Percentiles rank a stretch among this genome's conserved stretches.
These are phyloP conservation scores for Gallinago media DNA, from an alignment of 2,113 vertebrate genomes.

Conservation along the genomic window DNA sequence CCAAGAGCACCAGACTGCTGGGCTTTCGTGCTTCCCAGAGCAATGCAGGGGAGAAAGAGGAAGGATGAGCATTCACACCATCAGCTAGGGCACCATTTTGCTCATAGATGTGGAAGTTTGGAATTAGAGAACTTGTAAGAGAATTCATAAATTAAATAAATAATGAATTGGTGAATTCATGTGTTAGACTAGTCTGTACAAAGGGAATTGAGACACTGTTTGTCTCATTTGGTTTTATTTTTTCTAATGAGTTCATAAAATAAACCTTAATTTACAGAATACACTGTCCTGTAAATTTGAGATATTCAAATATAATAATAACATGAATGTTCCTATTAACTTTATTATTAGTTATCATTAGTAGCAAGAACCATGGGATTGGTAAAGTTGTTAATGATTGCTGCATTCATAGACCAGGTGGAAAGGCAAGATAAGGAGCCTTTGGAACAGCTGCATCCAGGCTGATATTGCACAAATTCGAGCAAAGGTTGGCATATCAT, in stretches of 20 bases:
- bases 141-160: not conserved
- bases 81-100: not conserved
- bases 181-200: not conserved
- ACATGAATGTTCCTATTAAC: not conserved
- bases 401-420: conserved; percentile 12
- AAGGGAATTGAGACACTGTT: not conserved
- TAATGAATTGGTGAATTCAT: not conserved
- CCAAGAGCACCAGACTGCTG: not conserved
- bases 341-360: conserved; percentile 14
- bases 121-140: not conserved
- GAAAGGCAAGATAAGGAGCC: conserved; percentile 34
- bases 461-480: not conserved
- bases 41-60: not conserved
- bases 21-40: not conserved
- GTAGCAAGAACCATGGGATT: not conserved
- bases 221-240: not conserved
- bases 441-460: not conserved
- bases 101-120: accelerated
- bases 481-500: not conserved
- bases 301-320: not conserved
- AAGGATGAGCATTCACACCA: not conserved
- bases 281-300: not conserved
- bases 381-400: conserved; percentile 13
- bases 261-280: not conserved
- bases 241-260: conserved; percentile 5